Evolutionary conservation across 2,888 invertebrate genomes (phyloP).

Genomic region (Acrocyrtus sp.): DNA sequence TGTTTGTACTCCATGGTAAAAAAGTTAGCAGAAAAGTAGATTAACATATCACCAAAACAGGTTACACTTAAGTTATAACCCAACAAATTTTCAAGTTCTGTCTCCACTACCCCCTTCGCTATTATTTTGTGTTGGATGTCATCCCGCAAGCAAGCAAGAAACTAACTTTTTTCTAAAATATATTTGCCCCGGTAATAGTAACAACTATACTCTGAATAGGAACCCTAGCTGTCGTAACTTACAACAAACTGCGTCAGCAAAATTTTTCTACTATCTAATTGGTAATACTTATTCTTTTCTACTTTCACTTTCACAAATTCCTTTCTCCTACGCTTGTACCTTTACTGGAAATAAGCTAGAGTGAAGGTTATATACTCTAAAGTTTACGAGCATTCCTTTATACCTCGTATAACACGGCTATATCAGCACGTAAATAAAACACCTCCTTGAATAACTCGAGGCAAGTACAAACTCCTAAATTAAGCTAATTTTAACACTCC

Average conservation of each 20-base stretch:
- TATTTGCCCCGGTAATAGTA: too few relatives aligned
- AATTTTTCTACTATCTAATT: slow-evolving; percentile 44
- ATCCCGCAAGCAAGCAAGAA: too few relatives aligned
- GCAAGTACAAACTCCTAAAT: slow-evolving; percentile 42
- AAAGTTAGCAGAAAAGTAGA: slow-evolving; percentile 39
- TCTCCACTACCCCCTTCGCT: background rate
- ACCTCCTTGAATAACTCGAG: slow-evolving; percentile 41
- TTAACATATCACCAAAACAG: slow-evolving; percentile 47
- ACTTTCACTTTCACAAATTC: slow-evolving; percentile 13
- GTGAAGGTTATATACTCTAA: too few relatives aligned
- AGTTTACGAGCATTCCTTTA: too few relatives aligned
- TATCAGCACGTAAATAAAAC: too few relatives aligned
- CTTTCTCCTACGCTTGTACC: too few relatives aligned
- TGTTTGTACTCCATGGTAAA: too few relatives aligned
- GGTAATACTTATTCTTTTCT: slow-evolving; percentile 42
- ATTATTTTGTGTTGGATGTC: slow-evolving; percentile 10
- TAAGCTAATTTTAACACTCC: slow-evolving; percentile 39
- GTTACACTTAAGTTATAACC: slow-evolving; percentile 22
- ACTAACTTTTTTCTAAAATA: too few relatives aligned
- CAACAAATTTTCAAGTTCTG: slow-evolving; percentile 26
- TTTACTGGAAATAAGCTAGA: too few relatives aligned
- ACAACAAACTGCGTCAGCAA: slow-evolving; percentile 41
- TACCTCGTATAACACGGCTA: too few relatives aligned
- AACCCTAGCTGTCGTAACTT: slow-evolving; percentile 12
- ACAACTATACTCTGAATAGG: slow-evolving; percentile 31